Evolutionary conservation across 1,140 invertebrate species (phyloP).

Genomic region (Eupeodes corollae): DNA sequence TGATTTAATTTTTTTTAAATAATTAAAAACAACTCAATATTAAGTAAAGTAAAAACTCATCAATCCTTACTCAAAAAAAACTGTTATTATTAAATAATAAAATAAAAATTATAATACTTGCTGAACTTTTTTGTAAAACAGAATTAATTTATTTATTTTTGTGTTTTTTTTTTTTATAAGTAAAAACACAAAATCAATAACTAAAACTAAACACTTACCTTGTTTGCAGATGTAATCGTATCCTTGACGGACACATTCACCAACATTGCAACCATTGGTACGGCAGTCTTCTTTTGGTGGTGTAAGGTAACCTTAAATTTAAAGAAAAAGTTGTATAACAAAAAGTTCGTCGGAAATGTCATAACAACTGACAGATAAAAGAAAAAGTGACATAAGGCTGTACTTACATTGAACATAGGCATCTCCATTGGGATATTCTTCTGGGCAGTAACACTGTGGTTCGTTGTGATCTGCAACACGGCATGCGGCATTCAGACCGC

Average conservation of each 20-base stretch:
- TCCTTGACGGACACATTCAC: slow-evolving; percentile 66
- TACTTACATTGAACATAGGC: slow-evolving; percentile 71
- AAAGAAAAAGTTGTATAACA: not conserved
- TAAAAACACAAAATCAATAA: slow-evolving; percentile 20
- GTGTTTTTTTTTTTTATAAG: slow-evolving; percentile 11
- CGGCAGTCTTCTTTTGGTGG: slow-evolving; percentile 62
- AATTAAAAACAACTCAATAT: not conserved
- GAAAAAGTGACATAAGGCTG: not conserved
- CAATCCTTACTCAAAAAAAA: not conserved
- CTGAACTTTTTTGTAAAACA: not conserved
- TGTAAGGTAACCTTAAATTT: slow-evolving; percentile 21
- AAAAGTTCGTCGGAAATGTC: too few species aligned
- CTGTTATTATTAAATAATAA: not conserved
- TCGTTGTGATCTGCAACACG: slow-evolving; percentile 50
- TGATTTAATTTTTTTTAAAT: not conserved
- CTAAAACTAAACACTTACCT: slow-evolving; percentile 53
- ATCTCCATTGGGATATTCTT: slow-evolving; percentile 69
- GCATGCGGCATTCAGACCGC: slow-evolving; percentile 74
- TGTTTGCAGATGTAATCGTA: slow-evolving; percentile 63
- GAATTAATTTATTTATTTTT: slow-evolving; percentile 3
- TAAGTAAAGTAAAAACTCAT: not conserved
- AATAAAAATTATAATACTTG: not conserved
- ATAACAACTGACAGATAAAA: not conserved
- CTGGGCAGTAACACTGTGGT: slow-evolving; percentile 72
- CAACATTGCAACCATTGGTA: slow-evolving; percentile 68